Base-by-base conservation (phyloP, 2,113 vertebrate genomes). In the Urocitellus parryii region DNA sequence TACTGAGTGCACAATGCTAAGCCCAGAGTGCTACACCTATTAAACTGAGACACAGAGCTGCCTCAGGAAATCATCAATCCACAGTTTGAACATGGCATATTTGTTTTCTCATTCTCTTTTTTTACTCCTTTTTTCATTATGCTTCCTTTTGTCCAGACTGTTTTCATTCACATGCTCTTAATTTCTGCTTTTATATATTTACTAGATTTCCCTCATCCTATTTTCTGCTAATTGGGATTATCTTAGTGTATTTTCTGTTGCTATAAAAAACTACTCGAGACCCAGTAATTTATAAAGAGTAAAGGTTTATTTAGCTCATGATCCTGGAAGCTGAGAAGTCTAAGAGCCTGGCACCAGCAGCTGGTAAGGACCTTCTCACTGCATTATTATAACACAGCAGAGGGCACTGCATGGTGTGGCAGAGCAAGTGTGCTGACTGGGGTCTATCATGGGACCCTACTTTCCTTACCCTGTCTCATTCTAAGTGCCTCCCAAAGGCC, bases 111-210 rank as follows among this genome's bases (percentile, higher is more conserved):
- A 39, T 76, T 89, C 48, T 72, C 25, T 82, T 92, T 51, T n/a
- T 91, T 77, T 17, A 67, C 1, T 53, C 32, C 9, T 70, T 68
- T 16, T 70, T 77, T 78, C 18, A 48, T 89, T 76, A n/a, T 42
- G 68, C 2, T 45, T 77, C 2, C 20, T 80, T 89, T 77, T 65
- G 32, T 24, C 16, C 29, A 89, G 78, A n/a, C 16, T 61, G 24
- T 32, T 37, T 90, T 83, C 18, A 53, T 45, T 74, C 7, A 37
- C 48, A 79, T 53, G 34, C 48, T 42, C 42, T 79, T 73, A 83
- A 61, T 61, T 91, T 93, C 39, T 95, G 12, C 20, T 32, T 83
- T 74, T 72, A 9, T 73, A 4, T 91, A 65, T 74, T 58, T 58
- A 34, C 11, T 87, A n/a, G 37, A 42, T 67, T 65, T 83, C 22